These are phyloP conservation scores for Catharus minimus DNA, from an alignment of 2,113 vertebrate genomes.

Conservation along the genomic window DNA sequence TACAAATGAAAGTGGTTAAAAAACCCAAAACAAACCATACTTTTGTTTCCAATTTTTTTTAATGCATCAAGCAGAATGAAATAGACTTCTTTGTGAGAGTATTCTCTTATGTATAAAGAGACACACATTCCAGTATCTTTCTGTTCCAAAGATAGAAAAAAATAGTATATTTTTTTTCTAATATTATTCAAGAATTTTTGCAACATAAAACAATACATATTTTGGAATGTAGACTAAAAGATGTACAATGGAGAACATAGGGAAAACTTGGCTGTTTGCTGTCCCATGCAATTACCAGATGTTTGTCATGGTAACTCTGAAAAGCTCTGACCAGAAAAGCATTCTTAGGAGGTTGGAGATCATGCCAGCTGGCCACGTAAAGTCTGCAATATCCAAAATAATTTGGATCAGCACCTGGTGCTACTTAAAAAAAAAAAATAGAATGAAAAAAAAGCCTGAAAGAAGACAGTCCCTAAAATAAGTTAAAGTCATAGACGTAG, in stretches of 20 bases:
- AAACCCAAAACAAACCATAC: background rate
- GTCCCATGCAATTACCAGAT: slow-evolving; percentile 44
- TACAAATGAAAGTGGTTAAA: background rate
- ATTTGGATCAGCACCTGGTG: slow-evolving; percentile 28
- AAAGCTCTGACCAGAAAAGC: slow-evolving; percentile 12
- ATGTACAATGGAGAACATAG: slow-evolving; percentile 1
- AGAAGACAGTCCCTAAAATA: background rate
- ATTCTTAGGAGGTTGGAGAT: slow-evolving; percentile 8
- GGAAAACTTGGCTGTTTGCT: slow-evolving; percentile 12
- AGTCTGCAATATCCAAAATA: background rate
- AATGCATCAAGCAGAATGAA: background rate
- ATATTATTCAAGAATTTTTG: background rate
- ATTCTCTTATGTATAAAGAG: background rate
- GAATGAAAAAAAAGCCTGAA: background rate
- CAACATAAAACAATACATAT: background rate
- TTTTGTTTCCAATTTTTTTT: background rate
- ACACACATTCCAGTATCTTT: background rate
- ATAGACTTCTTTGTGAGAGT: background rate
- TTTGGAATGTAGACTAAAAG: background rate
- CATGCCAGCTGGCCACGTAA: background rate
- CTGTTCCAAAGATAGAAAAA: background rate
- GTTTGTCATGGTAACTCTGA: slow-evolving; percentile 41
- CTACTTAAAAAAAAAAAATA: background rate
- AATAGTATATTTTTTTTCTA: background rate
- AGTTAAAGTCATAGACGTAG: background rate